Base-by-base conservation (phyloP, 2,797 vertebrate species). In the Crypturellus tataupa region DNA sequence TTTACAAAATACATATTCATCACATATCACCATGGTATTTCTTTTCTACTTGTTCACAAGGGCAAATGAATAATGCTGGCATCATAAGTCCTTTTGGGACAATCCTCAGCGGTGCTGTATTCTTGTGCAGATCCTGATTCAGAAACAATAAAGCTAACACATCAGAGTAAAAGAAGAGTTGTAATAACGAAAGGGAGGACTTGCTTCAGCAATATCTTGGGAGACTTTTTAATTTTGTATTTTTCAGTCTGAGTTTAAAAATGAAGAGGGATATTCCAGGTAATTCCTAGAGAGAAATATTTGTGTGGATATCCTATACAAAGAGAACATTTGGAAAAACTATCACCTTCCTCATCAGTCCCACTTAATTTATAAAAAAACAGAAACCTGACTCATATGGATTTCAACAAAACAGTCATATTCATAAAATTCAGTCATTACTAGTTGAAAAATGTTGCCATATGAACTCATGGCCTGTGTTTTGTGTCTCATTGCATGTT, bases 261-360 rank as follows among this genome's bases (percentile, higher is more conserved):
- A 8, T 58, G 9, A 2, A 4, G 46, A 42, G 10, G 5, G 24
- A 44, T 58, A 72, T 42, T 51, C 5, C 25, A 39, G 33, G 24
- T 53, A 60, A 60, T 60, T 79, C 23, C 23, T 31, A 10, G 19
- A 55, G 25, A 25, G 18, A 29, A 84, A 46, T 35, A 27, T 53
- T 49, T 51, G n/a, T 29, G 23, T 17, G 39, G 40, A 18, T 6
- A 21, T 42, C 3, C 40, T 60, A 39, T 14, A 40, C 0, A 4
- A 25, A 47, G 12, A 46, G 5, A 37, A 56, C 0, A 2, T 39
- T 62, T 39, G 39, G 14, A 17, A 76, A 29, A 23, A 39, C 20
- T 25, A 71, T 0, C 51, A 13, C 51, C 5, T 75, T 55, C 20
- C 6, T 72, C 18, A 31, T 29, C 37, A 21, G 9, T 24, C 12